Evolutionary conservation across 30 jellyfish, hydroid and myxozoan species (phyloP).

Genomic region (Aurelia aurita): DNA sequence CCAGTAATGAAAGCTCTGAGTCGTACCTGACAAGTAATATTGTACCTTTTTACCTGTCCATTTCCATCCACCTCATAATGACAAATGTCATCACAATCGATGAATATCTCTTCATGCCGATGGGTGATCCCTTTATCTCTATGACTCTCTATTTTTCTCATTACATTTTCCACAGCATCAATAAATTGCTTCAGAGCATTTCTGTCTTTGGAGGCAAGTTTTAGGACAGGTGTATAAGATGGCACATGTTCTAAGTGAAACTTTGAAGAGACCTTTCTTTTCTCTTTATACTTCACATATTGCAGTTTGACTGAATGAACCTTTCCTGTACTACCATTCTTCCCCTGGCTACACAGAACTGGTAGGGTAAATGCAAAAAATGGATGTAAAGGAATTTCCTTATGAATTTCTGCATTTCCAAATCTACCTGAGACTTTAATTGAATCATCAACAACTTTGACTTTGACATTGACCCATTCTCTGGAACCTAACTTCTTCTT

Average conservation of each 20-base stretch:
- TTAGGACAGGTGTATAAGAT: slow-evolving; percentile 78
- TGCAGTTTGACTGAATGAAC: slow-evolving; percentile 87
- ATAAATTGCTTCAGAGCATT: slow-evolving; percentile 59
- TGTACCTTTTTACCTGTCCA: slow-evolving; percentile 74
- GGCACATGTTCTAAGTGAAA: slow-evolving; percentile 80
- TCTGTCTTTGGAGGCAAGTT: slow-evolving; percentile 71
- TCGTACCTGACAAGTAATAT: slow-evolving; percentile 79
- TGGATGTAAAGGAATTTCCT: slow-evolving; percentile 88
- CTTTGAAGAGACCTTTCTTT: slow-evolving; percentile 53
- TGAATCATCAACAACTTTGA: slow-evolving; percentile 58
- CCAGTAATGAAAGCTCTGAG: slow-evolving; percentile 84
- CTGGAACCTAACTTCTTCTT: slow-evolving; percentile 56
- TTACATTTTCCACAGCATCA: slow-evolving; percentile 70
- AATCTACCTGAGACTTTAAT: slow-evolving; percentile 40
- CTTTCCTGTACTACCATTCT: slow-evolving; percentile 47
- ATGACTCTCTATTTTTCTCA: slow-evolving; percentile 81
- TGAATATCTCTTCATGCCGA: slow-evolving; percentile 84
- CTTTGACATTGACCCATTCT: slow-evolving; percentile 82
- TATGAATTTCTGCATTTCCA: slow-evolving; percentile 48
- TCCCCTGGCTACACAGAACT: slow-evolving; percentile 46
- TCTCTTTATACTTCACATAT: slow-evolving; percentile 88
- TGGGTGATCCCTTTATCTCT: slow-evolving; percentile 84
- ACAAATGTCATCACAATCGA: slow-evolving; percentile 91
- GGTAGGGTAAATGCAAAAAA: slow-evolving; percentile 87
- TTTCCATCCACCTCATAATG: slow-evolving; percentile 85